Evolutionary conservation across 2,888 invertebrate genomes (phyloP).

Genomic region (Agrilus cyanescens): DNA sequence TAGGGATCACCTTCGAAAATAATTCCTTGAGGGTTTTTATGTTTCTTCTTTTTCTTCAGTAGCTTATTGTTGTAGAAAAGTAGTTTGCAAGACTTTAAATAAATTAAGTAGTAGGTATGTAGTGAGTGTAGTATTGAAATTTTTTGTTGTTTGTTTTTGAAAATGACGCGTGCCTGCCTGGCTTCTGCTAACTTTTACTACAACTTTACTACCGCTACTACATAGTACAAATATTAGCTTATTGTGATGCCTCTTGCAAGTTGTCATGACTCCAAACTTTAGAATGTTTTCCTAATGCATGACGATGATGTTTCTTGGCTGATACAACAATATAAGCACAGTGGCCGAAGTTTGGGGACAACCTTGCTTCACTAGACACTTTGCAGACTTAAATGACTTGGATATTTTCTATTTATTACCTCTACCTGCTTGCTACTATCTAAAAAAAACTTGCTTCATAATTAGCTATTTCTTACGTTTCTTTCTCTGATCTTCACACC

Average conservation of each 20-base stretch:
- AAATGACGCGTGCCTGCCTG: no score
- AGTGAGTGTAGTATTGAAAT: background rate
- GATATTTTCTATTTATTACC: slow-evolving; percentile 8
- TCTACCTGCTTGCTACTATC: slow-evolving; percentile 1
- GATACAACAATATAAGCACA: slow-evolving; percentile 32
- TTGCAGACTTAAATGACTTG: slow-evolving; percentile 31
- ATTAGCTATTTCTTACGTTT: no score
- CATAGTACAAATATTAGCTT: slow-evolving; percentile 2
- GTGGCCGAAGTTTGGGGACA: slow-evolving; percentile 27
- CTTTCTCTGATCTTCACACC: no score
- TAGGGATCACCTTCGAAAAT: no score
- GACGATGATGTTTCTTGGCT: slow-evolving; percentile 32
- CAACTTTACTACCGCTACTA: background rate
- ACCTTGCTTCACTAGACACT: slow-evolving; percentile 24
- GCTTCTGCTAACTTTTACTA: no score
- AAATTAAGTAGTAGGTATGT: no score
- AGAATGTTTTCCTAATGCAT: slow-evolving; percentile 33
- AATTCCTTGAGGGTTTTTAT: no score
- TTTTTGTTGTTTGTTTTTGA: no score
- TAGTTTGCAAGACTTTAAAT: no score
- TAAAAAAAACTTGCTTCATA: no score
- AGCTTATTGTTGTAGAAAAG: no score
- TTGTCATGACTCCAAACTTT: slow-evolving; percentile 36
- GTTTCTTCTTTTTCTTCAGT: no score
- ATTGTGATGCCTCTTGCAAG: slow-evolving; percentile 26